Evolutionary conservation across 2,888 invertebrate genomes (phyloP).

Genomic region (Dryococelus australis): DNA sequence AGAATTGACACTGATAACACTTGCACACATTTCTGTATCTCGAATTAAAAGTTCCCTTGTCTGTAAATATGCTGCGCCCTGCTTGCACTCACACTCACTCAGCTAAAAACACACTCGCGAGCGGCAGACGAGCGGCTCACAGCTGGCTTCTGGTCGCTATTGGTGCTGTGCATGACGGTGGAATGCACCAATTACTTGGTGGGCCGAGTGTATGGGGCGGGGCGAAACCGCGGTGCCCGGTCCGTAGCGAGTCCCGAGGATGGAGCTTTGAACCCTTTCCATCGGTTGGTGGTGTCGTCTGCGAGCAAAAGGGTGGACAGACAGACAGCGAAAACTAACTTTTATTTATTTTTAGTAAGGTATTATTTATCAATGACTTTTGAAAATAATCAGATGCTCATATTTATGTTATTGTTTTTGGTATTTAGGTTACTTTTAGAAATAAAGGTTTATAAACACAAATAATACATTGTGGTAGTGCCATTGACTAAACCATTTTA

Average conservation of each 20-base stretch:
- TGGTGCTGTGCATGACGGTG: conserved; percentile 53
- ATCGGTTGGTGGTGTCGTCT: conserved; percentile 65
- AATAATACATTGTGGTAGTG: no score
- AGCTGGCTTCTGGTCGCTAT: conserved; percentile 31
- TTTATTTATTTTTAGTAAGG: conserved; percentile 22
- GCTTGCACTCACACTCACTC: conserved; percentile 10
- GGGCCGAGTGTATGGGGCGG: conserved; percentile 66
- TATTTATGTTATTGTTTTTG: neutral
- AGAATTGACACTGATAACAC: conserved; percentile 40
- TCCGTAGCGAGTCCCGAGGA: conserved; percentile 59
- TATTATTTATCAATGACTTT: neutral
- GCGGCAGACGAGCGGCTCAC: neutral
- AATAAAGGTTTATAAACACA: no score
- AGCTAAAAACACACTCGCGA: conserved; percentile 16
- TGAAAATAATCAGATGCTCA: neutral
- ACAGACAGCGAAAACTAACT: conserved; percentile 39
- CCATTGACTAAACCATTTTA: no score
- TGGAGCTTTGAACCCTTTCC: conserved; percentile 66
- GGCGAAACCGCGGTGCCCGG: conserved; percentile 64
- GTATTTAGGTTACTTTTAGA: no score
- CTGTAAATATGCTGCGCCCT: conserved; percentile 16
- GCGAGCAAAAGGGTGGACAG: conserved; percentile 55
- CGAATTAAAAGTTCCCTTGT: conserved; percentile 16
- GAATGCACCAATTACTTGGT: conserved; percentile 60
- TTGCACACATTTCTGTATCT: conserved; percentile 35